Base-by-base conservation (phyloP, 2,888 invertebrate species). In the Pachliopta kotzebuea region DNA sequence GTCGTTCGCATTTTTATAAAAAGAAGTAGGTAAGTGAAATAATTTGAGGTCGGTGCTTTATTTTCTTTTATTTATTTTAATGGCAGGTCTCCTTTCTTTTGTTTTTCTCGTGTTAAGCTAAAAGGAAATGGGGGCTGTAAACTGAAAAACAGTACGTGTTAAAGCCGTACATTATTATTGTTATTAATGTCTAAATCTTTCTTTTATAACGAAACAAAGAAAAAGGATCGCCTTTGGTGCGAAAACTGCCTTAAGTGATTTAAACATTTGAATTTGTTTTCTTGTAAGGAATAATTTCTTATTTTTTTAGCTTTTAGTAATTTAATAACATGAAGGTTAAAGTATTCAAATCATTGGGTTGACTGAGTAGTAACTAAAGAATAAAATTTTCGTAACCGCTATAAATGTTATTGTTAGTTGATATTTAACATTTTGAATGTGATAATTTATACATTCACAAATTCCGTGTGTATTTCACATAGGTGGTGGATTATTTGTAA, bases 31-130 rank as follows among this genome's bases (percentile, higher is more conserved):
- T 88, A 89, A 89, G 87, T 90, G 87, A 90, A 91, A 90, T 90
- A 89, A 90, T 90, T 91, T 87, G 90, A 87, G 89, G 89, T 82
- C 80, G 84, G 81, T 84, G 84, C 85, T 88, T 89, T 66, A 65
- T 90, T 90, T 90, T 88, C 87, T 87, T 89, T 88, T 90, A 90
- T 90, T 90, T 91, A 87, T 91, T 90, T 90, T 89, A 90, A 91
- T 90, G 89, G 89, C 82, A 84, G 87, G 88, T 85, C 85, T 81
- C 85, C 79, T 85, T 88, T 83, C 82, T 84, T 88, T 86, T 86
- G 83, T 88, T 86, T 86, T 84, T 84, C 82, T 45, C n/a, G 45
- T 60, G 37, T 50, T 75, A 77, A 79, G 79, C 80, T 83, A 80
- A 80, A 71, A 77, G 79, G 80, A 81, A 84, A 83, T 81, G 81